phyloP scores from a whole-genome alignment of 1,140 invertebrate genomes.

The Saccostrea echinata region DNA sequence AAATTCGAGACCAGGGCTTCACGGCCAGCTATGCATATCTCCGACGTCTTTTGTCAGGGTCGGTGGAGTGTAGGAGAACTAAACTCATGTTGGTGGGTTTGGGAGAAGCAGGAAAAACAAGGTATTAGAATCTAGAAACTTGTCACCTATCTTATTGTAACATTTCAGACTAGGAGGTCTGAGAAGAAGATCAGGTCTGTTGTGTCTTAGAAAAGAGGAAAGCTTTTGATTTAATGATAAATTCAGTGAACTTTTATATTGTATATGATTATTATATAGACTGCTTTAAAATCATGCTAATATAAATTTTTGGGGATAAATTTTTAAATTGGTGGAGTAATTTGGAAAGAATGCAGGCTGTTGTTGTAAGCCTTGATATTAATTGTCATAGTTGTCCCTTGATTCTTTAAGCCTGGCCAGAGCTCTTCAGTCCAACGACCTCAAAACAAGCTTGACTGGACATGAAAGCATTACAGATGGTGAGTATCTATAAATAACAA shows the following conservation, averaged over 20 bases:
- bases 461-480: conserved; percentile 76
- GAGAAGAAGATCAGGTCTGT: no score
- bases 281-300: no score
- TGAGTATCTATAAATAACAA: conserved; percentile 52
- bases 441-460: conserved; percentile 66
- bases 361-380: no score
- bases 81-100: conserved; percentile 79
- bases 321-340: no score
- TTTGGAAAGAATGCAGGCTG: no score
- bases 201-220: no score
- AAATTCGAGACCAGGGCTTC: conserved; percentile 76
- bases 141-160: background rate
- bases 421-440: conserved; percentile 69
- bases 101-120: conserved; percentile 79
- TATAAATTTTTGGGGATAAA: no score
- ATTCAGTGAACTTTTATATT: no score
- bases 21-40: conserved; percentile 73
- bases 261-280: no score
- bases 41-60: conserved; percentile 73
- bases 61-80: conserved; percentile 73
- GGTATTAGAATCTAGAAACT: conserved; percentile 63
- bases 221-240: no score
- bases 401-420: conserved; percentile 71
- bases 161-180: no score
- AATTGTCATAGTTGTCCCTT: conserved; percentile 21